These are phyloP conservation scores for Bufotes viridis DNA, from an alignment of 2,797 vertebrate species.

Conservation along the genomic window DNA sequence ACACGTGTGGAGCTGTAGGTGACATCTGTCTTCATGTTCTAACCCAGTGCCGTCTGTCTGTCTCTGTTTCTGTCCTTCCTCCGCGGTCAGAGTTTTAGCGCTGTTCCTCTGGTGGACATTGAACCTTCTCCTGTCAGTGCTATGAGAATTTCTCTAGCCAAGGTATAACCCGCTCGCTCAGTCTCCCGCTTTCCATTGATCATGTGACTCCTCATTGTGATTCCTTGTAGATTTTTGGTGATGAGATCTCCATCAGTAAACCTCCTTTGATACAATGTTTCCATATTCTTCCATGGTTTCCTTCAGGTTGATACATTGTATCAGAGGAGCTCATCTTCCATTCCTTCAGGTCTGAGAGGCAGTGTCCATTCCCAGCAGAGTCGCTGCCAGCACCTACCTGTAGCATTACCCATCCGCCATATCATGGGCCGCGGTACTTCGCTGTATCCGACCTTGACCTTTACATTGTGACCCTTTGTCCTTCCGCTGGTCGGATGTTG, in stretches of 20 bases:
- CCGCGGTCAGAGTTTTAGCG: slow-evolving; percentile 88
- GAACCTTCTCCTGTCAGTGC: slow-evolving; percentile 98
- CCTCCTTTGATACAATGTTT: not conserved
- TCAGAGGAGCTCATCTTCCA: not conserved
- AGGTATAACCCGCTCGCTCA: slow-evolving; percentile 79
- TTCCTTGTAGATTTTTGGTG: not conserved
- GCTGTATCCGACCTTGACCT: too few relatives aligned
- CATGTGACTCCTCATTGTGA: not conserved
- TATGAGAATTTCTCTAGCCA: slow-evolving; percentile 98
- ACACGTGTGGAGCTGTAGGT: not conserved
- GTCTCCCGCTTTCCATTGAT: slow-evolving; percentile 7
- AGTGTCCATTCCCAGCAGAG: too few relatives aligned
- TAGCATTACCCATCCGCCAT: not conserved
- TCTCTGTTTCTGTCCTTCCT: slow-evolving; percentile 68
- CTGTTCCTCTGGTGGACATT: slow-evolving; percentile 97
- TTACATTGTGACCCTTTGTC: too few relatives aligned
- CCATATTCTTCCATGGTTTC: not conserved
- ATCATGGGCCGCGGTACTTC: not conserved
- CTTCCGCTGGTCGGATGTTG: too few relatives aligned
- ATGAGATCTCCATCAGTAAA: too few relatives aligned
- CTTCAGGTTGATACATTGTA: not conserved
- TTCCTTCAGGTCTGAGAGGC: not conserved
- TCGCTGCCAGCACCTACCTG: too few relatives aligned
- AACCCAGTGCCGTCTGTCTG: slow-evolving; percentile 71
- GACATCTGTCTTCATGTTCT: slow-evolving; percentile 62